Conservation (phyloP, 2,888 invertebrate species). For the Chironomus tentans region DNA sequence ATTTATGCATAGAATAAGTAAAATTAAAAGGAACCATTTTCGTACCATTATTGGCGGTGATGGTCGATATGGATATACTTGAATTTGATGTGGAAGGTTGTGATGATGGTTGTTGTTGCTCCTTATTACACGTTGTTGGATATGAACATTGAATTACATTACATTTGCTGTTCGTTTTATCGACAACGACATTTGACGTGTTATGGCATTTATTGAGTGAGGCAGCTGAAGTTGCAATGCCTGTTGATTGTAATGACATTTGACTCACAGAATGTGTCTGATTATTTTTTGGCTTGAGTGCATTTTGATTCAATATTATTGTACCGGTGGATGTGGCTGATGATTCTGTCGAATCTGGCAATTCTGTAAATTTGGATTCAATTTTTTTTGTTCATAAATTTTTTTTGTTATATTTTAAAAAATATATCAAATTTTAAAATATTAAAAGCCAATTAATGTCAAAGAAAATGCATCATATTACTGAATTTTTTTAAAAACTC, state of each 20-base stretch:
- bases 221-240: neutral
- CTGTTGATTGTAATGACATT: slow-evolving; percentile 18
- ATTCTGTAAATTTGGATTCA: neutral
- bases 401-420: neutral
- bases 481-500: neutral
- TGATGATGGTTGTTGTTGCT: slow-evolving; percentile 2
- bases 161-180: neutral
- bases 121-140: neutral
- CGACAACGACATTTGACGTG: neutral
- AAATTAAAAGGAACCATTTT: neutral
- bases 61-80: neutral
- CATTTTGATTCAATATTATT: slow-evolving; percentile 10
- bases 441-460: neutral
- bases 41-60: neutral
- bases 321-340: slow-evolving; percentile 11
- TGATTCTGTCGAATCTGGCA: slow-evolving; percentile 17
- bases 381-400: neutral
- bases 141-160: neutral
- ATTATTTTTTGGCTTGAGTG: slow-evolving; percentile 24
- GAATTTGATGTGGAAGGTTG: slow-evolving; percentile 1
- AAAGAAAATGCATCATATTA: slow-evolving; percentile 12
- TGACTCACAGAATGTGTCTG: slow-evolving; percentile 24
- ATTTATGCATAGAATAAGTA: neutral
- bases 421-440: neutral
- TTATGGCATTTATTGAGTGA: neutral